phyloP scores from a whole-genome alignment of 2,113 vertebrate genomes.

The Egretta garzetta region DNA sequence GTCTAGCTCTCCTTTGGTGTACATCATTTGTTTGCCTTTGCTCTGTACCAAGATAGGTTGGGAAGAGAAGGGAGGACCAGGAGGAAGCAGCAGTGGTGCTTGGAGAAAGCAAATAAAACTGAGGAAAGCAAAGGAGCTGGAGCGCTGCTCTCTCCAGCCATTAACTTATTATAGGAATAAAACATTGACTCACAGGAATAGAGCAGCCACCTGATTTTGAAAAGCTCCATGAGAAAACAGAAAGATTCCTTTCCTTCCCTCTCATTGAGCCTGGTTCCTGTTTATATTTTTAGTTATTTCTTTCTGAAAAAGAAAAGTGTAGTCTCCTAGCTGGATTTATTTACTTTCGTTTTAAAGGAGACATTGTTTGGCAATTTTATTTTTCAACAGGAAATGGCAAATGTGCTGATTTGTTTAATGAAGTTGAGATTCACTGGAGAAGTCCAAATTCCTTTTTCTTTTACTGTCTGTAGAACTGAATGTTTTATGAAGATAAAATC shows the following conservation, averaged over 20 bases:
- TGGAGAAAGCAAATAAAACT: not conserved
- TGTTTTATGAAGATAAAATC: constrained; percentile 13
- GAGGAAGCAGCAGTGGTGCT: not conserved
- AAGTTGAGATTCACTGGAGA: not conserved
- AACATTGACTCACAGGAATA: not conserved
- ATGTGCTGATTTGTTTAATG: constrained; percentile 47
- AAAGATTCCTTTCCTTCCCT: not conserved
- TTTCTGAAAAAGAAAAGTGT: not conserved
- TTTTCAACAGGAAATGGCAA: constrained; percentile 53
- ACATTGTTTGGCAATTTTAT: constrained; percentile 11
- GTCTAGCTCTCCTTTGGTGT: not conserved
- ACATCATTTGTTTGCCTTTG: not conserved
- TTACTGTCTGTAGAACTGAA: not conserved
- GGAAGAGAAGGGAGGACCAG: not conserved
- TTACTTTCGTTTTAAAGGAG: constrained; percentile 6
- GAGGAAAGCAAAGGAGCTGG: not conserved
- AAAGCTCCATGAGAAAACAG: not conserved
- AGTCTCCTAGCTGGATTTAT: not conserved
- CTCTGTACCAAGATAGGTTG: not conserved
- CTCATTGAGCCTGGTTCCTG: not conserved
- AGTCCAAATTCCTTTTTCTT: constrained; percentile 1
- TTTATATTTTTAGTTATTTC: not conserved
- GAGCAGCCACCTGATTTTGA: not conserved
- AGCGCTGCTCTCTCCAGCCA: not conserved
- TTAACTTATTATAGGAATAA: not conserved